Conservation (phyloP, 2,888 invertebrate genomes). For the Leptodirus hochenwartii region DNA sequence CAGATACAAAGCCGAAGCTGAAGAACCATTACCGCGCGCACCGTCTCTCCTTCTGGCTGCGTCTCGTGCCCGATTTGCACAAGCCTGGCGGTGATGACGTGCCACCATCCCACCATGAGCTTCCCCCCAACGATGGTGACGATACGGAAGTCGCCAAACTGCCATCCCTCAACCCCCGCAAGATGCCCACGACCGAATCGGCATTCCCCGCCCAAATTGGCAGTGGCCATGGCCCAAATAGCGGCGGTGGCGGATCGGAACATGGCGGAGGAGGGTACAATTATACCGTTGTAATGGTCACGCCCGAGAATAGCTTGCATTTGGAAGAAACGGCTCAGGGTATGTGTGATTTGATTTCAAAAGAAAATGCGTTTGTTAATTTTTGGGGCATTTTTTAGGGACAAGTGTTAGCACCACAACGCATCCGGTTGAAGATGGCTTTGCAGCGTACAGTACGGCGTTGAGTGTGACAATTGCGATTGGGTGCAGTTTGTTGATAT, state of each 20-base stretch:
- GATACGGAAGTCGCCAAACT: constrained; percentile 33
- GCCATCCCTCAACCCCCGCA: constrained; percentile 38
- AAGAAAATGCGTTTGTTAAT: neutral
- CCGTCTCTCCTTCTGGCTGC: constrained; percentile 83
- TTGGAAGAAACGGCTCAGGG: too few relatives aligned
- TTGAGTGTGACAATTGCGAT: constrained; percentile 87
- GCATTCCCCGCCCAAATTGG: constrained; percentile 19
- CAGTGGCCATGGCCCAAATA: constrained; percentile 28
- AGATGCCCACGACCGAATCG: constrained; percentile 32
- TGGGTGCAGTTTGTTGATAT: constrained; percentile 76
- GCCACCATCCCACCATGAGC: constrained; percentile 66
- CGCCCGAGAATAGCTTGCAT: too few relatives aligned
- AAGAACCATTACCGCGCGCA: constrained; percentile 91
- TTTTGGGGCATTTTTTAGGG: neutral
- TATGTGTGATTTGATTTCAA: too few relatives aligned
- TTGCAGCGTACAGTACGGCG: constrained; percentile 80
- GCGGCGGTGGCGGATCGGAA: constrained; percentile 28
- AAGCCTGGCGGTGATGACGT: constrained; percentile 77
- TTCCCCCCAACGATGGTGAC: constrained; percentile 56
- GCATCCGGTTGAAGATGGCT: constrained; percentile 59
- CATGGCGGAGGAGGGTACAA: constrained; percentile 16
- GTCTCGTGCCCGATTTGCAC: constrained; percentile 81
- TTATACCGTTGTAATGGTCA: constrained; percentile 1
- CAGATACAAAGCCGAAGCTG: constrained; percentile 77
- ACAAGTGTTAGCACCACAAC: constrained; percentile 27